A percentile compares a stretch with the other conserved stretches of the same genome.
phyloP scores from a whole-genome alignment of 2,113 vertebrate species.

The Barnardius zonarius region DNA sequence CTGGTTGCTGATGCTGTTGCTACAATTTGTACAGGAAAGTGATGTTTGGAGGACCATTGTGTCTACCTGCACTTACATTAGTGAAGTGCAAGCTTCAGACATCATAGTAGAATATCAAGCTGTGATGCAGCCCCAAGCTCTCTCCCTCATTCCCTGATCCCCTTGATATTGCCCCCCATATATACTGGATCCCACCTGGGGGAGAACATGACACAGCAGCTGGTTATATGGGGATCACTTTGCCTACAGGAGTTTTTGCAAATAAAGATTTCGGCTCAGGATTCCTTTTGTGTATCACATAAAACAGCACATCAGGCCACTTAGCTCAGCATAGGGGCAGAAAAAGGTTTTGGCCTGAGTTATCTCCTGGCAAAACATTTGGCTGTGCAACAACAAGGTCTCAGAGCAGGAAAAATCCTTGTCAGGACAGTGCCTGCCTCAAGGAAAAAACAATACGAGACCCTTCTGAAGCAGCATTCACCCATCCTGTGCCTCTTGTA shows the following conservation, averaged over 20 bases:
- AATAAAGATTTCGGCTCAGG: background rate
- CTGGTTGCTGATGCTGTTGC: background rate
- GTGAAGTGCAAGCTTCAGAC: background rate
- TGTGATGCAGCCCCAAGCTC: background rate
- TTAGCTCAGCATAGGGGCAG: background rate
- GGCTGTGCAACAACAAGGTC: background rate
- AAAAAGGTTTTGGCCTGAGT: background rate
- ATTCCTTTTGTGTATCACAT: background rate
- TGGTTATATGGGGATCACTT: background rate
- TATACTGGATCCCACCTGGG: background rate
- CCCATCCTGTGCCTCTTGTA: background rate
- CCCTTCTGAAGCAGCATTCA: background rate
- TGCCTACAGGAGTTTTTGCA: background rate
- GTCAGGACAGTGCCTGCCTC: background rate
- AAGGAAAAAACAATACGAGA: background rate
- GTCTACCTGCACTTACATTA: background rate
- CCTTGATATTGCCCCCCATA: background rate
- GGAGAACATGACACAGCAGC: background rate
- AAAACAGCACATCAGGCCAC: fast-evolving
- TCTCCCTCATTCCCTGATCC: background rate
- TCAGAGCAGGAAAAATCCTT: background rate
- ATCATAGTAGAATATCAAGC: fast-evolving
- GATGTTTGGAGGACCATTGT: fast-evolving
- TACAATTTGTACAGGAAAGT: background rate
- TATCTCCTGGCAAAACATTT: background rate